Percentiles rank a stretch among this genome's conserved stretches.
Conservation (phyloP, 2,888 invertebrate species). For the Caenorhabditis sp. region DNA sequence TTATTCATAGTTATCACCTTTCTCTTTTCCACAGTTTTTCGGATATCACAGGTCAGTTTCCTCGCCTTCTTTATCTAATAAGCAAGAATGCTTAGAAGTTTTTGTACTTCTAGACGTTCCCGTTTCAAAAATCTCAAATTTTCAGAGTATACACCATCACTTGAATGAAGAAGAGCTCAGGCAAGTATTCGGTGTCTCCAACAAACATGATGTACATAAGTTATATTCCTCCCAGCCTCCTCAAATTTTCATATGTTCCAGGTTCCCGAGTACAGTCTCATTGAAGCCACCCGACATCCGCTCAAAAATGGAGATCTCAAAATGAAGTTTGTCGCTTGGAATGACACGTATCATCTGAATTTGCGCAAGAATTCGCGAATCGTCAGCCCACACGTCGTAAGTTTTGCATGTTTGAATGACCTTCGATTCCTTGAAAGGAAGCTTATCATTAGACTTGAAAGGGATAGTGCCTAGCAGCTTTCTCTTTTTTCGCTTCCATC, state of each 20-base stretch:
- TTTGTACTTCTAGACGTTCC: neutral
- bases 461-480: constrained; percentile 14
- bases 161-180: constrained; percentile 72
- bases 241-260: constrained; percentile 1
- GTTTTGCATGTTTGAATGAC: constrained; percentile 41
- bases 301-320: constrained; percentile 54
- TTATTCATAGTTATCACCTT: constrained; percentile 51
- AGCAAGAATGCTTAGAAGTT: too few relatives aligned
- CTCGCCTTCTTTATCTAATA: neutral
- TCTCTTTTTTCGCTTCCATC: neutral
- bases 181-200: constrained; percentile 75
- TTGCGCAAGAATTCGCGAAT: constrained; percentile 69
- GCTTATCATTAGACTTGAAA: neutral
- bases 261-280: constrained; percentile 63
- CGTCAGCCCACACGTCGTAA: constrained; percentile 69
- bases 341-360: constrained; percentile 72
- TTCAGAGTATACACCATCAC: constrained; percentile 73
- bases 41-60: constrained; percentile 50
- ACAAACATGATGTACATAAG: constrained; percentile 61
- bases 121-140: constrained; percentile 18
- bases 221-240: neutral
- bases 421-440: constrained; percentile 25
- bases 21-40: constrained; percentile 46
- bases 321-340: constrained; percentile 72
- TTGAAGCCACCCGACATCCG: constrained; percentile 34